Percentiles rank a stretch among this genome's conserved stretches.
Conservation (phyloP, 1,140 invertebrate species). For the Periplaneta americana region DNA sequence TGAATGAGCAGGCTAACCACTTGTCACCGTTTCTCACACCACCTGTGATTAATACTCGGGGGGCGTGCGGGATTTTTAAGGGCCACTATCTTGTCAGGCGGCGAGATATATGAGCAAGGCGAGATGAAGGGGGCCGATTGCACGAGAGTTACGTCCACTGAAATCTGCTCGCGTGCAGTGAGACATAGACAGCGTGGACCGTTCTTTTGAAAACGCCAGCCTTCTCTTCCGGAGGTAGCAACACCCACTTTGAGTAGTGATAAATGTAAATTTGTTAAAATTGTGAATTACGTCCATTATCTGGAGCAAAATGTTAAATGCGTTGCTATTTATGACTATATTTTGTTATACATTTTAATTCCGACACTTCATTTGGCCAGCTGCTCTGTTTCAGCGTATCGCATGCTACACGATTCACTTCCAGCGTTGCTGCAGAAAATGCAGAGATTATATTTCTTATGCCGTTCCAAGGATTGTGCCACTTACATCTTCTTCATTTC, state of each 20-base stretch:
- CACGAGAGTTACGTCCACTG: neutral
- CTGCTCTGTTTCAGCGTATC: too few species aligned
- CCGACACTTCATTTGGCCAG: too few species aligned
- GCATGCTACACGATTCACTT: too few species aligned
- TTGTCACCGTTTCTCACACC: neutral
- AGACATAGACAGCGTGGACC: neutral
- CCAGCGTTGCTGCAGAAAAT: too few species aligned
- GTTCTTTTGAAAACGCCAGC: neutral
- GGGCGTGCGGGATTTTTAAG: neutral
- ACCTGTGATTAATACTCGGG: neutral
- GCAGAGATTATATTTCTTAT: too few species aligned
- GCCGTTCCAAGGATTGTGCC: too few species aligned
- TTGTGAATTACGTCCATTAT: neutral
- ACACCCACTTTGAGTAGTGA: neutral
- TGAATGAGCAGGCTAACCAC: neutral
- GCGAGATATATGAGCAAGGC: neutral
- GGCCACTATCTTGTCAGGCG: neutral
- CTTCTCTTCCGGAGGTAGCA: neutral
- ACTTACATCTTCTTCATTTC: too few species aligned
- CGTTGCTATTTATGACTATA: too few species aligned
- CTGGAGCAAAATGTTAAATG: too few species aligned
- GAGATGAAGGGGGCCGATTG: neutral
- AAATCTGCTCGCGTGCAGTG: neutral
- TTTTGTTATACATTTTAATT: too few species aligned
- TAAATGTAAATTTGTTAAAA: neutral